These are phyloP conservation scores for Hyphantria cunea DNA, from an alignment of 1,140 invertebrate species.

Conservation along the genomic window DNA sequence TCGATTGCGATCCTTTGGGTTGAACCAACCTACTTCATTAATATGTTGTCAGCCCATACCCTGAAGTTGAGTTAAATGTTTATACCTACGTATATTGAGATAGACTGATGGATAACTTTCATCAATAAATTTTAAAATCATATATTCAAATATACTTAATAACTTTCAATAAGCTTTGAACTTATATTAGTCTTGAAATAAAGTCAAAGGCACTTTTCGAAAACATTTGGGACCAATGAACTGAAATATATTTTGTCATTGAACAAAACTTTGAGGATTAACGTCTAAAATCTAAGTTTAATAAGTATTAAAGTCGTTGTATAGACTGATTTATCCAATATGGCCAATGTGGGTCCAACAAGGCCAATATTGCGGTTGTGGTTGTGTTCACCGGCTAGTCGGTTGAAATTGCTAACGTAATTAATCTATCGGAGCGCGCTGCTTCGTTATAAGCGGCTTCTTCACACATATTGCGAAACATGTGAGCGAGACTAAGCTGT, in stretches of 20 bases:
- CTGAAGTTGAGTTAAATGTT: too few species aligned
- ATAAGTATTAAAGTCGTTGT: background rate
- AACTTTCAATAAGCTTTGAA: too few species aligned
- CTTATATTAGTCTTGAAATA: background rate
- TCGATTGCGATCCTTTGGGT: too few species aligned
- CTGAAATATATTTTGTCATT: slow-evolving; percentile 13
- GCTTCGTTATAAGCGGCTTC: background rate
- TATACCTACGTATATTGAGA: too few species aligned
- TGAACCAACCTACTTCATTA: too few species aligned
- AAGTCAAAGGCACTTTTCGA: slow-evolving; percentile 4
- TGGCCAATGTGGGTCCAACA: background rate
- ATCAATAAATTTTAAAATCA: too few species aligned
- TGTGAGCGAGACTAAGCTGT: background rate
- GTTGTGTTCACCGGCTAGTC: background rate
- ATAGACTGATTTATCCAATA: background rate
- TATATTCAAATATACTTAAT: too few species aligned
- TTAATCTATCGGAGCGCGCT: slow-evolving; percentile 15
- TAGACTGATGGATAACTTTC: too few species aligned
- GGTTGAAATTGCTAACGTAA: slow-evolving; percentile 18
- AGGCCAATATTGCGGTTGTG: slow-evolving; percentile 13
- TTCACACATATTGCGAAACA: background rate
- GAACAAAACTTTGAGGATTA: slow-evolving; percentile 20
- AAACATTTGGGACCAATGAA: slow-evolving; percentile 21
- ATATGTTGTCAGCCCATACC: too few species aligned
- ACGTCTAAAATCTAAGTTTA: background rate